Conservation (phyloP, 1,140 invertebrate genomes). For the Scaptomyza hsui region DNA sequence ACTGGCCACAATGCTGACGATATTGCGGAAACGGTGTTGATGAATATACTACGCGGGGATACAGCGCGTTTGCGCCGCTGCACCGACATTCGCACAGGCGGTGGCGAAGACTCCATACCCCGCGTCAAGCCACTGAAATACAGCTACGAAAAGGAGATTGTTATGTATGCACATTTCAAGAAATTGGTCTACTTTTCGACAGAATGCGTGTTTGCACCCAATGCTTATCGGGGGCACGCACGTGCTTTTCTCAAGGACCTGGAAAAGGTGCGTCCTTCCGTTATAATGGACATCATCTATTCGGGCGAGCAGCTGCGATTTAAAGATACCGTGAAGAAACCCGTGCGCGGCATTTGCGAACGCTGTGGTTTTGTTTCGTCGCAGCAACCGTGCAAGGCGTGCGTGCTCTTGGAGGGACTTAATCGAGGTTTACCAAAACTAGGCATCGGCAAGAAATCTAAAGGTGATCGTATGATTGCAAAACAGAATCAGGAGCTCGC, state of each 20-base stretch:
- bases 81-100: conserved; percentile 94
- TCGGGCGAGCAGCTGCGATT: conserved; percentile 95
- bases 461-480: conserved; percentile 88
- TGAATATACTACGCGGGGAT: conserved; percentile 99
- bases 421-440: conserved; percentile 95
- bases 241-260: conserved; percentile 97
- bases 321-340: conserved; percentile 92
- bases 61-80: conserved; percentile 96
- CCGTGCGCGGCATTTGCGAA: conserved; percentile 91
- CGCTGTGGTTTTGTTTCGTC: conserved; percentile 98
- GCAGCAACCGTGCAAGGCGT: conserved; percentile 98
- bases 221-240: conserved; percentile 98
- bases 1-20: conserved; percentile 99
- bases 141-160: conserved; percentile 99
- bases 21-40: conserved; percentile 98
- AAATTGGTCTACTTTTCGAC: conserved; percentile 99
- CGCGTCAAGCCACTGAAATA: conserved; percentile 99
- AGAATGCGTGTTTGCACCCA: conserved; percentile 99
- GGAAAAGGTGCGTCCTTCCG: conserved; percentile 96
- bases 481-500: conserved; percentile 83
- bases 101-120: conserved; percentile 93
- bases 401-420: conserved; percentile 96
- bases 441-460: conserved; percentile 93
- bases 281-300: conserved; percentile 99
- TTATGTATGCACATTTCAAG: conserved; percentile 99